A percentile compares a stretch with the other conserved stretches of the same genome.
Evolutionary conservation across 1,140 invertebrate species (phyloP).

Genomic region (Cydia pomonella): DNA sequence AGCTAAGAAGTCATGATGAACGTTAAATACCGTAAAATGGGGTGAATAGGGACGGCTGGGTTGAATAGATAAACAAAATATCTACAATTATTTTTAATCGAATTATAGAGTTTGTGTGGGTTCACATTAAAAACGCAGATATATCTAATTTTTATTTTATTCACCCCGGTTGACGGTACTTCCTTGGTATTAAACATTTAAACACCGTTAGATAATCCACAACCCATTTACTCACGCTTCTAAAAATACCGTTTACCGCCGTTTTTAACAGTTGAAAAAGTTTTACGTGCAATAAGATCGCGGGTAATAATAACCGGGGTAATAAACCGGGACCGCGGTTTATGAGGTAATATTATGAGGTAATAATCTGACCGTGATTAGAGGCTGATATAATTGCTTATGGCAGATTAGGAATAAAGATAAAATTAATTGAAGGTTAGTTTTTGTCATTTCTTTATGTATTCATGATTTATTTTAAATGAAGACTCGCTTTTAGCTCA

Average conservation of each 20-base stretch:
- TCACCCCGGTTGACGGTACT: too few relatives aligned
- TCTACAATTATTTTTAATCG: too few relatives aligned
- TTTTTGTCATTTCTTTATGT: too few relatives aligned
- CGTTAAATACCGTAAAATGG: too few relatives aligned
- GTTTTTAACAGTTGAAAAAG: constrained; percentile 22
- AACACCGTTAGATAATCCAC: neutral
- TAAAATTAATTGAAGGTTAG: neutral
- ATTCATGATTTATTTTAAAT: too few relatives aligned
- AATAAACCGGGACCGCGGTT: neutral
- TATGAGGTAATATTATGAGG: constrained; percentile 26
- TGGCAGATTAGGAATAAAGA: neutral
- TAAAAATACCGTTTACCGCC: constrained; percentile 19
- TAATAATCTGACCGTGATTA: constrained; percentile 22
- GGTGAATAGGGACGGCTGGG: too few relatives aligned
- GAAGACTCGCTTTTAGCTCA: too few relatives aligned
- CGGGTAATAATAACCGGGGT: constrained; percentile 15
- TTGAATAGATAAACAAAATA: too few relatives aligned
- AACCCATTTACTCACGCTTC: neutral
- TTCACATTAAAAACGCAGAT: too few relatives aligned
- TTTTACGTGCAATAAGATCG: neutral
- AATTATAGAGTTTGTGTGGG: too few relatives aligned
- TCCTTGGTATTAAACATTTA: neutral
- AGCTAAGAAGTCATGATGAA: too few relatives aligned
- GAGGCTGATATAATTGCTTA: neutral
- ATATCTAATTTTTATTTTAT: too few relatives aligned